A percentile compares a stretch with the other conserved stretches of the same genome.
Evolutionary conservation across 2,113 vertebrate genomes (phyloP).

Genomic region (Seriola rivoliana): DNA sequence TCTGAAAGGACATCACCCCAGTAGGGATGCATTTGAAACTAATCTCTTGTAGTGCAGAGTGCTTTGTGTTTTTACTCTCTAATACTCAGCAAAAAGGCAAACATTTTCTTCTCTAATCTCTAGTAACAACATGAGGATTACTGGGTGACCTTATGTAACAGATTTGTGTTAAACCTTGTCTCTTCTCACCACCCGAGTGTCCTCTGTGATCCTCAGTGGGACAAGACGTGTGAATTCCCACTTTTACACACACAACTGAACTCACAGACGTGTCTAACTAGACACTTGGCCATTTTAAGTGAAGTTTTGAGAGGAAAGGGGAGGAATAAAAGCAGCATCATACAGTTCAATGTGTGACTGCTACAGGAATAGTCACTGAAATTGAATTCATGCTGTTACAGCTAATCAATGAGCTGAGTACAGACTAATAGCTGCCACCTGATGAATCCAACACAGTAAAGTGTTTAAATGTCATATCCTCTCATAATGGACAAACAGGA

Average conservation of each 20-base stretch:
- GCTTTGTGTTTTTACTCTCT: constrained; percentile 54
- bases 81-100: constrained; percentile 58
- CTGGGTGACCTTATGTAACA: constrained; percentile 44
- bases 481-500: background rate
- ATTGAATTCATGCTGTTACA: constrained; percentile 16
- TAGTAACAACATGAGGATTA: constrained; percentile 65
- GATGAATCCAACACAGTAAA: background rate
- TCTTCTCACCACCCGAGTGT: constrained; percentile 19
- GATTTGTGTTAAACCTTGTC: constrained; percentile 47
- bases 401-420: constrained; percentile 2
- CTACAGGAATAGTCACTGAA: constrained; percentile 23
- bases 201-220: constrained; percentile 14
- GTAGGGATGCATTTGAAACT: constrained; percentile 28
- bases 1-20: constrained; percentile 4
- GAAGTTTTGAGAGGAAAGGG: background rate
- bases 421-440: constrained; percentile 33
- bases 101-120: constrained; percentile 61
- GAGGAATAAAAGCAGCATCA: constrained; percentile 1
- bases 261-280: background rate
- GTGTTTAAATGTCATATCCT: constrained; percentile 22
- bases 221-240: background rate
- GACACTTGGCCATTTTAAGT: background rate
- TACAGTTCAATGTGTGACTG: background rate
- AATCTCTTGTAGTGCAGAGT: constrained; percentile 38
- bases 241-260: background rate